Base-by-base conservation (phyloP, 2,888 invertebrate genomes). In the Eupeodes latifasciatus region DNA sequence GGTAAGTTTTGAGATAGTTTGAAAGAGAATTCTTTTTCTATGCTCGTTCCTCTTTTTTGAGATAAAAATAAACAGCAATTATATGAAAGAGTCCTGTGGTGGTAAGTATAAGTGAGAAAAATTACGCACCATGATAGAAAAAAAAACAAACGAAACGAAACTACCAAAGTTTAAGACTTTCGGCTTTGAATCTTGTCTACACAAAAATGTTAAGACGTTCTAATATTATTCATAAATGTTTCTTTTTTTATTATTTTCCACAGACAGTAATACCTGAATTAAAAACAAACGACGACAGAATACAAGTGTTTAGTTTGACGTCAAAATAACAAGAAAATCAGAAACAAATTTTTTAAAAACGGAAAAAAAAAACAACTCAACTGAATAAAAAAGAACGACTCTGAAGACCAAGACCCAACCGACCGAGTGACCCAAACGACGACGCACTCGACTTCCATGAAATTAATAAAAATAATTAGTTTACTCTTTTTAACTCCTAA, bases 61-160 rank as follows among this genome's bases (percentile, higher is more conserved):
- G 27, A 2, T 27, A 27, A 27, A 27, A 27, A 27, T 27, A 44
- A 19, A 67, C 19, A 66, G 49, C 40, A 9, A 14, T 14, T 12
- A 4, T 7, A 44, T 47, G 4, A 64, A 47, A 7, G n/a, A 9
- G 40, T 44, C 27, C 19, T n/a, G n/a, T n/a, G 9, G 19, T 44
- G 86, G 86, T 87, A 83, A 87, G 86, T 87, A 87, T n/a, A 10
- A 80, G 83, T 76, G 83, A 69, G 69, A 40, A 53, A 55, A 5
- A 40, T n/a, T n/a, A 62, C 10, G 36, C n/a, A 40, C 10, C 10
- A 40, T n/a, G 10, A 36, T 34, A 11, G 11, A 19, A 55, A 19
- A 19, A 9, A 6, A 64, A 5, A 19, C 16, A 59, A 53, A 16
- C 14, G 4, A 53, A 59, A 36, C 27, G 57, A 59, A 59, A 9